Evolutionary conservation across 2,113 vertebrate genomes (phyloP).

Genomic region (Ageneiosus marmoratus): DNA sequence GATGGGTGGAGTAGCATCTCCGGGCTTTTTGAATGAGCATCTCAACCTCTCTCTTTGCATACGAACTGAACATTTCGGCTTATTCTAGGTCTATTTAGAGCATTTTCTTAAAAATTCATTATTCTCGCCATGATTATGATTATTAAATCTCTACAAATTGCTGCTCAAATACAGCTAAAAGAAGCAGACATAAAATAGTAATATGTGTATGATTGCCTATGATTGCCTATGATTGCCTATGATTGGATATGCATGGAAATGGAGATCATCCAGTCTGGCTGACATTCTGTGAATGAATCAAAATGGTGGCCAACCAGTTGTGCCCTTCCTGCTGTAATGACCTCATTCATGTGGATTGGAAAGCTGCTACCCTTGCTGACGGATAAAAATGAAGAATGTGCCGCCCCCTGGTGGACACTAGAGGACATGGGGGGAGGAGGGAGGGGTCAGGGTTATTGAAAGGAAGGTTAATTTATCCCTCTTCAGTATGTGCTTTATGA

Average conservation of each 20-base stretch:
- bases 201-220: too few species aligned
- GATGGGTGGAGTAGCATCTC: slow-evolving; percentile 15
- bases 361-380: neutral
- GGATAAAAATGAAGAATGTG: neutral
- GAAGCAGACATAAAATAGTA: too few species aligned
- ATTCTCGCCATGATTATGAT: neutral
- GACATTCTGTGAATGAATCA: slow-evolving; percentile 34
- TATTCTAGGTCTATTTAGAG: neutral
- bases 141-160: neutral
- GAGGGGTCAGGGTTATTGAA: neutral
- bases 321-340: slow-evolving; percentile 38
- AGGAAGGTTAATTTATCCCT: neutral
- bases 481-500: neutral
- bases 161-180: neutral
- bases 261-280: neutral
- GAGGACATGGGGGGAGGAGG: too few species aligned
- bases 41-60: neutral
- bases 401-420: slow-evolving; percentile 36
- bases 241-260: neutral
- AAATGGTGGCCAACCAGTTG: slow-evolving; percentile 36
- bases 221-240: too few species aligned
- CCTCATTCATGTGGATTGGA: slow-evolving; percentile 47
- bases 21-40: slow-evolving; percentile 12
- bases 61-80: neutral
- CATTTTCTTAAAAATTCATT: neutral